These are phyloP conservation scores for Gopherus flavomarginatus DNA, from an alignment of 2,113 vertebrate genomes.

Conservation along the genomic window DNA sequence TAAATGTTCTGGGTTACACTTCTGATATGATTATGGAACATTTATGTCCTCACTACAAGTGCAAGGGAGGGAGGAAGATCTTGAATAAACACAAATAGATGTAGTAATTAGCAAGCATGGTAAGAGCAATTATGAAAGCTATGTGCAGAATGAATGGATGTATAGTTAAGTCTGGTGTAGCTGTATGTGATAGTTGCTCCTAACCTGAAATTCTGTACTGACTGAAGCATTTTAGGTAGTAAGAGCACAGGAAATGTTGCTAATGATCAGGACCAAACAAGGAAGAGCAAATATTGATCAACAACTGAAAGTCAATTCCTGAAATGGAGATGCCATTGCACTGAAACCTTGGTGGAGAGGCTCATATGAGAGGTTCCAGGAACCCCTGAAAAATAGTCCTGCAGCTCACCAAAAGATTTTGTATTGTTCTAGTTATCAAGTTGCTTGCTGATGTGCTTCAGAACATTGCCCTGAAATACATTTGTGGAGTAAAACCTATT, in stretches of 20 bases:
- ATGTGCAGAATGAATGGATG: neutral
- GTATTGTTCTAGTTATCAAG: accelerated
- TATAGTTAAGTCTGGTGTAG: accelerated
- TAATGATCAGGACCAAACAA: neutral
- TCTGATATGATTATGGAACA: neutral
- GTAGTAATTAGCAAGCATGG: neutral
- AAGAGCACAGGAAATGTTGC: neutral
- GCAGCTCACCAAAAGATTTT: neutral
- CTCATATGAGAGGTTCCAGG: neutral
- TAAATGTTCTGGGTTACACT: neutral
- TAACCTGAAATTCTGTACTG: neutral
- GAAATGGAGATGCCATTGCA: neutral
- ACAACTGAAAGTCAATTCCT: neutral
- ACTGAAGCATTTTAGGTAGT: neutral
- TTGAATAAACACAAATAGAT: neutral
- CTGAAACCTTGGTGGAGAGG: neutral
- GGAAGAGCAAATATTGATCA: neutral
- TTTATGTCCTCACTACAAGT: accelerated
- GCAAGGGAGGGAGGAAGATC: neutral
- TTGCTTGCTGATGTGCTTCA: neutral
- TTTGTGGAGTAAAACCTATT: neutral
- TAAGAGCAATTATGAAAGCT: neutral
- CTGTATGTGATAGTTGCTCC: neutral
- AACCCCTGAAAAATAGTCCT: neutral
- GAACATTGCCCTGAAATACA: neutral